A percentile compares a stretch with the other conserved stretches of the same genome.
These are phyloP conservation scores for Pherbina coryleti DNA, from an alignment of 2,888 invertebrate genomes.

Conservation along the genomic window DNA sequence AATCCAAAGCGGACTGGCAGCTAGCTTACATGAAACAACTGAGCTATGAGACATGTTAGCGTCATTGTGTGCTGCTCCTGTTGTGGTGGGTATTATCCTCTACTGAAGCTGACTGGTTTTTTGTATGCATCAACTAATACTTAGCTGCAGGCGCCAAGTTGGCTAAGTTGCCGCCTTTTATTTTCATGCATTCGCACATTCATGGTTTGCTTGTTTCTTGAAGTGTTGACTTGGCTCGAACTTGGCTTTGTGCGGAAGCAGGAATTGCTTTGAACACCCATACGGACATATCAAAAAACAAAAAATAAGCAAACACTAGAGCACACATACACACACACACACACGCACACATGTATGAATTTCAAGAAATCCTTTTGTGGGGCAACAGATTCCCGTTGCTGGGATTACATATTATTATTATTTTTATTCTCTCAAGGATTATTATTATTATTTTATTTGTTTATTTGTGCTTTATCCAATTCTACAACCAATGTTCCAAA, in stretches of 20 bases:
- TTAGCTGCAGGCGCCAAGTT: constrained; percentile 21
- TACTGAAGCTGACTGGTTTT: neutral
- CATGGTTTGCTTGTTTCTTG: constrained; percentile 4
- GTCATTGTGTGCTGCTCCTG: neutral
- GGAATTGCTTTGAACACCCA: neutral
- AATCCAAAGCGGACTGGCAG: too few species aligned
- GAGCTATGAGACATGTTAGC: too few species aligned
- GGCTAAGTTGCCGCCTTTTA: constrained; percentile 31
- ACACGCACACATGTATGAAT: too few species aligned
- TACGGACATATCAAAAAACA: neutral
- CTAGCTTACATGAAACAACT: too few species aligned
- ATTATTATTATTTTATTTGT: constrained; percentile 13
- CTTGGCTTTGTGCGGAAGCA: neutral
- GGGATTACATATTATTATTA: constrained; percentile 15
- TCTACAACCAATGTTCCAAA: neutral
- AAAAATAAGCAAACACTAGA: too few species aligned
- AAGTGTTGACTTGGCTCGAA: neutral
- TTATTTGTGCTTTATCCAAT: neutral
- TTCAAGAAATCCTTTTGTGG: neutral
- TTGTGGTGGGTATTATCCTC: neutral
- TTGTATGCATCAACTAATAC: neutral
- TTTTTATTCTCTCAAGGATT: neutral
- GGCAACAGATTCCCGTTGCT: neutral
- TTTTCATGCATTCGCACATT: constrained; percentile 2
- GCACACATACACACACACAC: neutral